phyloP scores from a whole-genome alignment of 2,888 invertebrate species.

The Ophion costatus region DNA sequence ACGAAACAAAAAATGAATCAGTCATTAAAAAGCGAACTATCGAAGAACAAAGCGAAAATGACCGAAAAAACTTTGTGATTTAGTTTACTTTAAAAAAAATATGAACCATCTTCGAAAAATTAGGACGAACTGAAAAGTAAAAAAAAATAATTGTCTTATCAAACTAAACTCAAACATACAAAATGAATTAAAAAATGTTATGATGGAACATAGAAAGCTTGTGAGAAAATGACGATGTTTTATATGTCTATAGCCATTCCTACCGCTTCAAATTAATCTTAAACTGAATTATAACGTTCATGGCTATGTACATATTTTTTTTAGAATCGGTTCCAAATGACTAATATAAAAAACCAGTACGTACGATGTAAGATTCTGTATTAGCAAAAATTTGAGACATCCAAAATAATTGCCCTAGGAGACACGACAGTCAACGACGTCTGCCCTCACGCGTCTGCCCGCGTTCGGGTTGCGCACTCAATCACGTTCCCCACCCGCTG shows the following conservation, averaged over 20 bases:
- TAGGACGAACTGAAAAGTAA: not conserved
- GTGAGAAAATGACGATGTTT: not conserved
- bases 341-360: no score
- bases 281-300: no score
- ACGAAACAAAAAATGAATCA: not conserved
- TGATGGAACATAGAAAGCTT: no score
- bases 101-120: not conserved
- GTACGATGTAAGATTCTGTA: not conserved
- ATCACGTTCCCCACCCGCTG: not conserved
- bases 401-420: not conserved
- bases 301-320: no score
- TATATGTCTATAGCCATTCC: not conserved
- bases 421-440: not conserved
- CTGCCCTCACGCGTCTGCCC: no score
- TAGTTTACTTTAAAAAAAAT: not conserved
- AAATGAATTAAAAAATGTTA: no score
- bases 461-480: slow-evolving; percentile 10
- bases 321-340: no score
- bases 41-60: not conserved
- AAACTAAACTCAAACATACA: no score
- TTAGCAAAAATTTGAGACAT: not conserved
- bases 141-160: not conserved
- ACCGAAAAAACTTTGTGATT: not conserved
- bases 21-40: no score
- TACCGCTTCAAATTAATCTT: no score